A percentile compares a stretch with the other conserved stretches of the same genome.
These are phyloP conservation scores for Drosophila tsacasi DNA, from an alignment of 1,140 invertebrate genomes.

Conservation along the genomic window DNA sequence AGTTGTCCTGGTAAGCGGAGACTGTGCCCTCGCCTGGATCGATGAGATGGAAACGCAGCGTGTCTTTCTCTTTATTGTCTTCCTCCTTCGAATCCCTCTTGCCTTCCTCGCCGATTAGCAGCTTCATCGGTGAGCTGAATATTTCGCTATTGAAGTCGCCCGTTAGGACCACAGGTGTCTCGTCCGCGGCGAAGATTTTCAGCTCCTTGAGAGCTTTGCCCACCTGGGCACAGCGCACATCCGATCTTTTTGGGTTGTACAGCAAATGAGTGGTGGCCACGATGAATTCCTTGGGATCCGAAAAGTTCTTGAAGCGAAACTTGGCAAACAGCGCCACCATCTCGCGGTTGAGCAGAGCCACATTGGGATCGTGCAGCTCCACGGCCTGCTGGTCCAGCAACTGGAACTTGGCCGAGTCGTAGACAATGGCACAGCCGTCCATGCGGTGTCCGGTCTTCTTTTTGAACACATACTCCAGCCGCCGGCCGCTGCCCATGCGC, in stretches of 20 bases:
- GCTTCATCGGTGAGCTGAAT: constrained; percentile 88
- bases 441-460: constrained; percentile 89
- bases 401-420: constrained; percentile 88
- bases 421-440: constrained; percentile 95
- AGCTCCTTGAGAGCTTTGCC: constrained; percentile 93
- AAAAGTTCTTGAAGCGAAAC: constrained; percentile 87
- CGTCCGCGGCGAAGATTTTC: constrained; percentile 88
- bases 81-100: not conserved
- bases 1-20: constrained; percentile 91
- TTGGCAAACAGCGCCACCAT: constrained; percentile 95
- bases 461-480: constrained; percentile 89
- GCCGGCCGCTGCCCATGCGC: constrained; percentile 31
- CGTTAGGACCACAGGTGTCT: constrained; percentile 91
- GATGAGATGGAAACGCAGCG: constrained; percentile 62
- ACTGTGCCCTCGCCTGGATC: constrained; percentile 85
- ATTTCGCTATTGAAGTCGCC: constrained; percentile 96
- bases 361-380: constrained; percentile 86
- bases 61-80: too few species aligned
- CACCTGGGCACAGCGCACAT: constrained; percentile 95
- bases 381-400: constrained; percentile 88
- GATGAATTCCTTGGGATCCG: constrained; percentile 86
- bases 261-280: constrained; percentile 97
- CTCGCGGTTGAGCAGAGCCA: constrained; percentile 89
- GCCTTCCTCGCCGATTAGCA: constrained; percentile 3
- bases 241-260: constrained; percentile 94